Evolutionary conservation across 2,888 invertebrate genomes (phyloP).

Genomic region (Nymphalis polychloros): DNA sequence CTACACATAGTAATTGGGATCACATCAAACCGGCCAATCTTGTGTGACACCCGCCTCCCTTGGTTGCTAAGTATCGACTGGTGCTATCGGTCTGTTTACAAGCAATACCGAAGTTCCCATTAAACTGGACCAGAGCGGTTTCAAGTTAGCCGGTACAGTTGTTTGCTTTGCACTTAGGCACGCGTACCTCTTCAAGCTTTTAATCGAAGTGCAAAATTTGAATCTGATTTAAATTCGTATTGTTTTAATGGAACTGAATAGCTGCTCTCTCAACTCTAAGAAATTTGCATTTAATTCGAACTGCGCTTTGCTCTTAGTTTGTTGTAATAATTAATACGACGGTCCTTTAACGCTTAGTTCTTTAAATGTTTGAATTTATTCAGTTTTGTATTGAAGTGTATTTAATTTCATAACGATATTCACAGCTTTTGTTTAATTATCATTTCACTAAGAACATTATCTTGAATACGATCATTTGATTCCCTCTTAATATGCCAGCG

Average conservation of each 20-base stretch:
- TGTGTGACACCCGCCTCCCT: slow-evolving; percentile 51
- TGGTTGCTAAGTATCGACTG: slow-evolving; percentile 37
- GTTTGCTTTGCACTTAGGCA: slow-evolving; percentile 77
- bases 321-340: slow-evolving; percentile 31
- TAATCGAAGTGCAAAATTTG: slow-evolving; percentile 80
- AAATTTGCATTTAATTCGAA: slow-evolving; percentile 69
- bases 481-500: not conserved
- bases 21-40: slow-evolving; percentile 66
- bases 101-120: slow-evolving; percentile 47
- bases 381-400: slow-evolving; percentile 5
- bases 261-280: slow-evolving; percentile 50
- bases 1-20: slow-evolving; percentile 79
- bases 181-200: slow-evolving; percentile 71
- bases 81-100: slow-evolving; percentile 39
- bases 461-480: not conserved
- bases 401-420: slow-evolving; percentile 7
- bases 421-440: slow-evolving; percentile 1
- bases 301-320: slow-evolving; percentile 46
- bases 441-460: not conserved
- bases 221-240: slow-evolving; percentile 77
- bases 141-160: slow-evolving; percentile 69
- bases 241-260: slow-evolving; percentile 68
- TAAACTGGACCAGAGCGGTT: slow-evolving; percentile 58
- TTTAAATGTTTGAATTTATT: slow-evolving; percentile 9
- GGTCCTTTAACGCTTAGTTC: slow-evolving; percentile 9